Percentiles rank a stretch among this genome's conserved stretches.
phyloP scores from a whole-genome alignment of 2,113 vertebrate genomes.

The Neoarius graeffei region DNA sequence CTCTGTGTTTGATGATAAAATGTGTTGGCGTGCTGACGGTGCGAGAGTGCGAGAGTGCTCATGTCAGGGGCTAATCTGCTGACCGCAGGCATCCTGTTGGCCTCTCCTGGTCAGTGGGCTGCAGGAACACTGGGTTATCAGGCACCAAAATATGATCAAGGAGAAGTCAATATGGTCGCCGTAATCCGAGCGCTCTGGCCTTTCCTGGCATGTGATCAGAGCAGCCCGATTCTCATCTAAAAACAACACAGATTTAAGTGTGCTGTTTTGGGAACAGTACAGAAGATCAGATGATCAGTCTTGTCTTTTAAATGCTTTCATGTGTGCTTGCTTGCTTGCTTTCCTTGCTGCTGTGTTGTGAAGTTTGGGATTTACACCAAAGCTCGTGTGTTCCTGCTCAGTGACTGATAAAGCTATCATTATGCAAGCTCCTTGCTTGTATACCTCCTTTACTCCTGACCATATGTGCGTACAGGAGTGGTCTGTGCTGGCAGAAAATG shows the following conservation, averaged over 20 bases:
- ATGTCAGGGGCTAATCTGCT: slow-evolving; percentile 55
- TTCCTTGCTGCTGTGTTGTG: background rate
- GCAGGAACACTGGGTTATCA: slow-evolving; percentile 50
- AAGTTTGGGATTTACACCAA: slow-evolving; percentile 4
- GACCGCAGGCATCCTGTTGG: slow-evolving; percentile 48
- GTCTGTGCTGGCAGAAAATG: slow-evolving; percentile 38
- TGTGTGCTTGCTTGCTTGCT: slow-evolving; percentile 11
- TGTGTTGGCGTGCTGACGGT: slow-evolving; percentile 56
- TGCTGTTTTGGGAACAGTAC: background rate
- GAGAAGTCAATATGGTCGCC: slow-evolving; percentile 53
- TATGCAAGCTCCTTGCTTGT: background rate
- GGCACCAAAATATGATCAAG: slow-evolving; percentile 54
- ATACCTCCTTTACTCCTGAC: slow-evolving; percentile 43
- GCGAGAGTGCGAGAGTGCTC: slow-evolving; percentile 41
- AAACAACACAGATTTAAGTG: slow-evolving; percentile 11
- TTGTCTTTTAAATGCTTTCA: background rate
- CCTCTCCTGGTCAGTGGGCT: slow-evolving; percentile 23
- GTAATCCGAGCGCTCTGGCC: slow-evolving; percentile 43
- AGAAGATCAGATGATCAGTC: background rate
- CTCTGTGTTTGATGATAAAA: slow-evolving; percentile 56
- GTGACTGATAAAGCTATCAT: background rate
- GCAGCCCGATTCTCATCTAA: slow-evolving; percentile 51
- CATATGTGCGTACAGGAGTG: slow-evolving; percentile 4
- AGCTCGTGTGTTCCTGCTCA: slow-evolving; percentile 4
- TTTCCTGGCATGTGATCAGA: slow-evolving; percentile 54